These are phyloP conservation scores for Acanthoscelides obtectus DNA, from an alignment of 2,888 invertebrate genomes.

Conservation along the genomic window DNA sequence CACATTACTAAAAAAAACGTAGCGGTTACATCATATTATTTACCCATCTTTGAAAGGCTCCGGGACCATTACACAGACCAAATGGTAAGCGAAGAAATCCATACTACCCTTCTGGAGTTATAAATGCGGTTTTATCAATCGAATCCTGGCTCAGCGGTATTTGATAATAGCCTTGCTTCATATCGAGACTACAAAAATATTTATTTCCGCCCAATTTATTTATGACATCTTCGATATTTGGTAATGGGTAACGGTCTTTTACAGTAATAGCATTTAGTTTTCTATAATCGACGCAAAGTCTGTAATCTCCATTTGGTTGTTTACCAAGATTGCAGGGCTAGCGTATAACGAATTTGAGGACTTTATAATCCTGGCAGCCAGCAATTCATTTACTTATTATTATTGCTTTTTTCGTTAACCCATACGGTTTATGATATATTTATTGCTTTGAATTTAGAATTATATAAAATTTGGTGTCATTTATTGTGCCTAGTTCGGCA, in stretches of 20 bases:
- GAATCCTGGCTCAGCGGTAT: neutral
- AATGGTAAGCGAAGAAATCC: constrained; percentile 34
- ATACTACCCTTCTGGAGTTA: constrained; percentile 22
- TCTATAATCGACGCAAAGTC: constrained; percentile 1
- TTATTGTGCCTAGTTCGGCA: neutral
- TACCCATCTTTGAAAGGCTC: neutral
- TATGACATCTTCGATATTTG: neutral
- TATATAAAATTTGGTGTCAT: neutral
- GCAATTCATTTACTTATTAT: neutral
- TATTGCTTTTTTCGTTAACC: neutral
- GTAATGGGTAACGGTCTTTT: neutral
- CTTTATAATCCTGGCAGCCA: neutral
- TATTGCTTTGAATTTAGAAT: neutral
- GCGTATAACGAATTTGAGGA: neutral
- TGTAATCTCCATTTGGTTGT: neutral
- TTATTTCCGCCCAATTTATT: neutral
- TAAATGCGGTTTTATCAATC: neutral
- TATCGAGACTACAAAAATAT: neutral
- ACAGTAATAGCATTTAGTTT: neutral
- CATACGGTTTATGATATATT: neutral
- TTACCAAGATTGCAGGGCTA: neutral
- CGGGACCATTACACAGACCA: constrained; percentile 34
- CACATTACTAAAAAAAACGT: neutral
- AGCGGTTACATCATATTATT: neutral
- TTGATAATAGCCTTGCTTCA: neutral